Evolutionary conservation across 2,888 invertebrate species (phyloP).

Genomic region (Taenaris catops): DNA sequence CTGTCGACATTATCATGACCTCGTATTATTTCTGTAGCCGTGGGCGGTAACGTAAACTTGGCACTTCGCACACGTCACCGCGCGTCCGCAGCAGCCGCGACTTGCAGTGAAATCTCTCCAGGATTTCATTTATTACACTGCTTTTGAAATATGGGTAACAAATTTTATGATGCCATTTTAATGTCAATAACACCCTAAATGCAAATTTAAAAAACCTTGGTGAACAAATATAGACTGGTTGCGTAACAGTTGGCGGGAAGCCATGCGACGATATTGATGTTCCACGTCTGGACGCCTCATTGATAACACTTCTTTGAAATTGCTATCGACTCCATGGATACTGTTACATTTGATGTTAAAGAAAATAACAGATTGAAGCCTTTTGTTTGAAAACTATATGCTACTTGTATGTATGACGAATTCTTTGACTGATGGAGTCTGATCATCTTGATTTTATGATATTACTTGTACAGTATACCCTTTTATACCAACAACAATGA

Average conservation of each 20-base stretch:
- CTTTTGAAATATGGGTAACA: slow-evolving; percentile 46
- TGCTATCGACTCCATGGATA: slow-evolving; percentile 21
- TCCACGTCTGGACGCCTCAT: slow-evolving; percentile 39
- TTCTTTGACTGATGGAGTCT: too few species aligned
- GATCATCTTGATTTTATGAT: too few species aligned
- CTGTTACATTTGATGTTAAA: slow-evolving; percentile 17
- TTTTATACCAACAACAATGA: too few species aligned
- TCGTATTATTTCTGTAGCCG: slow-evolving; percentile 57
- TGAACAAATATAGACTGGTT: slow-evolving; percentile 62
- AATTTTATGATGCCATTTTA: slow-evolving; percentile 54
- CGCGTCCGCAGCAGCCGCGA: slow-evolving; percentile 35
- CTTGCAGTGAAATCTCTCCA: slow-evolving; percentile 37
- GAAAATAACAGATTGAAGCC: too few species aligned
- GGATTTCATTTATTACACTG: slow-evolving; percentile 35
- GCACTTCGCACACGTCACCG: slow-evolving; percentile 47
- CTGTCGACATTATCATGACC: slow-evolving; percentile 37
- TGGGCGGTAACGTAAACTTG: slow-evolving; percentile 58
- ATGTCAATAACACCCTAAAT: slow-evolving; percentile 78
- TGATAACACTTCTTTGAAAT: slow-evolving; percentile 45
- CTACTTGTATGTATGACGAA: too few species aligned
- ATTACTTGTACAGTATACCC: too few species aligned
- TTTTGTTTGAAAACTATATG: too few species aligned
- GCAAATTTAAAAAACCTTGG: slow-evolving; percentile 66
- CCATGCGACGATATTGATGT: slow-evolving; percentile 43
- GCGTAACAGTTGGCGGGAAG: slow-evolving; percentile 67